Evolutionary conservation across 2,888 invertebrate species (phyloP).

Genomic region (Cordilura impudica): DNA sequence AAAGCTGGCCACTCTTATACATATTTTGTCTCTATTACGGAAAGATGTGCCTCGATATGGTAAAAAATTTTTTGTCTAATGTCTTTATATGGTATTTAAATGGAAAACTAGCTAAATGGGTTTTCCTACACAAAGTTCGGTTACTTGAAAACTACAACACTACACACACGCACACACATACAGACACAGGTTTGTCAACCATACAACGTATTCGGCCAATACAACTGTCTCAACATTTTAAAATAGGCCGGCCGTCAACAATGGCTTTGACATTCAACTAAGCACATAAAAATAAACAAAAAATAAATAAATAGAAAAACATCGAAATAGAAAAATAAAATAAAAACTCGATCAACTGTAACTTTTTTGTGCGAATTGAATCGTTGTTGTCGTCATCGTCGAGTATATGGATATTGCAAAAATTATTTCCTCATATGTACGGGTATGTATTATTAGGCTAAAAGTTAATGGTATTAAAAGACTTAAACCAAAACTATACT

Average conservation of each 20-base stretch:
- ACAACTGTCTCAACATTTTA: conserved; percentile 28
- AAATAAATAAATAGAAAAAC: background rate
- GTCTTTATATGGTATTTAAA: conserved; percentile 49
- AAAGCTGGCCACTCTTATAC: conserved; percentile 29
- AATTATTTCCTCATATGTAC: conserved; percentile 39
- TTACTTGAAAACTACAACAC: background rate
- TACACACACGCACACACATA: conserved; percentile 3
- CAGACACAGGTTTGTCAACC: background rate
- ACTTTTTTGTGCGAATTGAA: conserved; percentile 6
- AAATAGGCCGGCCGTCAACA: conserved; percentile 58
- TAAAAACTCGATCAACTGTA: conserved; percentile 59
- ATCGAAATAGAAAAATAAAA: conserved; percentile 21
- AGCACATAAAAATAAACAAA: conserved; percentile 33
- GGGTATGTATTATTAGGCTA: background rate
- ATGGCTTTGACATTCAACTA: conserved; percentile 62
- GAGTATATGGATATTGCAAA: conserved; percentile 29
- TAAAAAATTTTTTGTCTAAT: conserved; percentile 36
- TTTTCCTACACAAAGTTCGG: conserved; percentile 48
- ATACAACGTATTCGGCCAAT: background rate
- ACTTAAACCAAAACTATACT: background rate
- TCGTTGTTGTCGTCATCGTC: too few relatives aligned
- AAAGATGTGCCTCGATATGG: conserved; percentile 39
- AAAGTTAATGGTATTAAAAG: background rate
- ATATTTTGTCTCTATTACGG: conserved; percentile 8
- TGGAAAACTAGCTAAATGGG: conserved; percentile 53